Conservation (phyloP, 2,113 vertebrate species). For the Numenius arquata region DNA sequence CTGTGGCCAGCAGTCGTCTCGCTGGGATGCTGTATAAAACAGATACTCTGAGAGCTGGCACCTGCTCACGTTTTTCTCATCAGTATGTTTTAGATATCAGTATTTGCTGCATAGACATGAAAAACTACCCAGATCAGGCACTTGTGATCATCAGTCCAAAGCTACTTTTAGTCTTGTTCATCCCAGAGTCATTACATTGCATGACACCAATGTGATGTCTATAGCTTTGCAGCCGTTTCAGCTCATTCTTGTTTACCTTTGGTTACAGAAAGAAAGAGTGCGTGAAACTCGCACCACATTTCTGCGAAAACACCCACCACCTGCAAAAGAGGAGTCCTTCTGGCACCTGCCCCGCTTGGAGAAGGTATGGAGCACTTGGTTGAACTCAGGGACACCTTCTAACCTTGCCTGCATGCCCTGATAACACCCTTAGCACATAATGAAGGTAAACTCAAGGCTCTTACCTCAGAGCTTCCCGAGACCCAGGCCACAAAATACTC, state of each 20-base stretch:
- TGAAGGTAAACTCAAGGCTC: background rate
- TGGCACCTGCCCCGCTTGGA: conserved; percentile 77
- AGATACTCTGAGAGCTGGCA: background rate
- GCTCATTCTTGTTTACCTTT: background rate
- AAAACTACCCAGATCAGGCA: background rate
- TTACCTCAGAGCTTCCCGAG: background rate
- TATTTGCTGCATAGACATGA: background rate
- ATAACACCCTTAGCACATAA: background rate
- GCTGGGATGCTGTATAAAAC: background rate
- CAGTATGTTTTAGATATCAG: background rate
- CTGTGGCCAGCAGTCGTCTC: background rate
- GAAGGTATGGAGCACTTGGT: conserved; percentile 63
- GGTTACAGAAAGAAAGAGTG: background rate
- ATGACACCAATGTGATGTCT: background rate
- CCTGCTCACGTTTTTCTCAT: background rate
- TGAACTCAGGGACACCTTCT: background rate
- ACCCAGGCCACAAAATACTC: background rate
- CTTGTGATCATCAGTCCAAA: background rate
- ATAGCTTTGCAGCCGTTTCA: background rate
- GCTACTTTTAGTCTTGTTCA: background rate
- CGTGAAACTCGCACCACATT: conserved; percentile 77
- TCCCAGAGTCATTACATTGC: fast-evolving
- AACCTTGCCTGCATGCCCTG: fast-evolving
- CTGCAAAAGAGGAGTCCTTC: conserved; percentile 54
- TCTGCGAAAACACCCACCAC: conserved; percentile 69